These are phyloP conservation scores for Jordanella pulchra DNA, from an alignment of 2,797 vertebrate genomes.

Conservation along the genomic window DNA sequence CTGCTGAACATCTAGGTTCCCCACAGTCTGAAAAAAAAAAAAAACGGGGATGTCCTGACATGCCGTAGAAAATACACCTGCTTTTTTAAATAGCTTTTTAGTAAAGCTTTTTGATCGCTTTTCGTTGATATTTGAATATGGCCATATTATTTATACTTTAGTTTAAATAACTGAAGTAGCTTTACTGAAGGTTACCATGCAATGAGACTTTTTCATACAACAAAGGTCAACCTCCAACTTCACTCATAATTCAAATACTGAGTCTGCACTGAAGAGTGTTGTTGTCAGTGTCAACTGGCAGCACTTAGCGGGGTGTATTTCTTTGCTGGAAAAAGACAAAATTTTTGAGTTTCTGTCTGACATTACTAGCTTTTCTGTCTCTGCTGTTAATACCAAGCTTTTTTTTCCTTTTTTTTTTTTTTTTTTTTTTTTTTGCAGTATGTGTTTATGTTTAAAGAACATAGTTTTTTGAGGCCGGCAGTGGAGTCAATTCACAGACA, in stretches of 20 bases:
- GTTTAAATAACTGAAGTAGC: not conserved
- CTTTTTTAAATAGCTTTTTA: too few species aligned
- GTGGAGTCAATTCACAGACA: slow-evolving; percentile 56
- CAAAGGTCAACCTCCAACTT: not conserved
- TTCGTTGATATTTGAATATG: not conserved
- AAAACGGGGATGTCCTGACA: too few species aligned
- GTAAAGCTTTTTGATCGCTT: too few species aligned
- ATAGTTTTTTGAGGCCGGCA: slow-evolving; percentile 12
- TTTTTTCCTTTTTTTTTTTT: too few species aligned
- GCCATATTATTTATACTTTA: not conserved
- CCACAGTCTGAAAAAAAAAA: too few species aligned
- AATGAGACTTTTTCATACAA: not conserved
- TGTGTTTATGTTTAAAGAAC: slow-evolving; percentile 12
- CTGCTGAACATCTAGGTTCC: not conserved
- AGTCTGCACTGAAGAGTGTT: slow-evolving; percentile 1
- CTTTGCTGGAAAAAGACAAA: too few species aligned
- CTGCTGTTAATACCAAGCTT: slow-evolving; percentile 53
- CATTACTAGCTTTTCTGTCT: slow-evolving; percentile 41
- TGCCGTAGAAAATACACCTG: too few species aligned
- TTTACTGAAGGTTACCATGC: not conserved
- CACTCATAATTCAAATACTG: not conserved
- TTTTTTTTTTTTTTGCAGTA: too few species aligned
- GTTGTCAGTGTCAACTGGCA: not conserved
- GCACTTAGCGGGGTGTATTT: too few species aligned
- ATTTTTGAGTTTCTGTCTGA: not conserved